Evolutionary conservation across 2,113 vertebrate genomes (phyloP).

Genomic region (Pongo pygmaeus): DNA sequence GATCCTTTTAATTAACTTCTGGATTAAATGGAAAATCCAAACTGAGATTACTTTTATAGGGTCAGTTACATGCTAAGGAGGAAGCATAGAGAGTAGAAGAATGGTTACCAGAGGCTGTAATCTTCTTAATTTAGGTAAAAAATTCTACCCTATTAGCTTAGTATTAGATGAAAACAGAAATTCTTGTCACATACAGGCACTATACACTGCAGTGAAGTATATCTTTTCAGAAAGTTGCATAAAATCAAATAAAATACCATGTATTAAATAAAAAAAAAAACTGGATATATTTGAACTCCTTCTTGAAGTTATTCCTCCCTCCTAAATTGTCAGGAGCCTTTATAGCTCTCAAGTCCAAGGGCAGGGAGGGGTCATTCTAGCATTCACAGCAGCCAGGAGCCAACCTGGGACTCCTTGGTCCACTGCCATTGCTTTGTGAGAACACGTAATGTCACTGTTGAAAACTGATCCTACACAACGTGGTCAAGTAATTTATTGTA

Average conservation of each 20-base stretch:
- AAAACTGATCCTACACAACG: not conserved
- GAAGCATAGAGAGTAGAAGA: not conserved
- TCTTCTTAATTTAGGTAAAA: not conserved
- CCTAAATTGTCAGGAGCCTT: not conserved
- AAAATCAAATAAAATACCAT: not conserved
- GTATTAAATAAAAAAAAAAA: not conserved
- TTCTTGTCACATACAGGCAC: not conserved
- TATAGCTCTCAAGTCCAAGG: not conserved
- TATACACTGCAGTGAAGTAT: not conserved
- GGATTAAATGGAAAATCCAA: too few relatives aligned
- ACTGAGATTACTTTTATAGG: not conserved
- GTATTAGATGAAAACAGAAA: not conserved
- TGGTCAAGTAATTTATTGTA: not conserved
- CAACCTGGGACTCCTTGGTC: not conserved
- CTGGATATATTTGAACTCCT: not conserved
- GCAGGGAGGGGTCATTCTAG: not conserved
- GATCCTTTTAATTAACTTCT: too few relatives aligned
- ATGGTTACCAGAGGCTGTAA: too few relatives aligned
- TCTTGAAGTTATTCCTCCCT: not conserved
- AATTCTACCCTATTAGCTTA: not conserved
- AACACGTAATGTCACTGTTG: conserved; percentile 56
- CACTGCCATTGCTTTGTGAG: conserved; percentile 19
- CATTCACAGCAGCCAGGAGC: not conserved
- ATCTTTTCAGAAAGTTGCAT: not conserved
- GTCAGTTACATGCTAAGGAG: not conserved